phyloP scores from a whole-genome alignment of 2,888 invertebrate species.

The Boloria selene region DNA sequence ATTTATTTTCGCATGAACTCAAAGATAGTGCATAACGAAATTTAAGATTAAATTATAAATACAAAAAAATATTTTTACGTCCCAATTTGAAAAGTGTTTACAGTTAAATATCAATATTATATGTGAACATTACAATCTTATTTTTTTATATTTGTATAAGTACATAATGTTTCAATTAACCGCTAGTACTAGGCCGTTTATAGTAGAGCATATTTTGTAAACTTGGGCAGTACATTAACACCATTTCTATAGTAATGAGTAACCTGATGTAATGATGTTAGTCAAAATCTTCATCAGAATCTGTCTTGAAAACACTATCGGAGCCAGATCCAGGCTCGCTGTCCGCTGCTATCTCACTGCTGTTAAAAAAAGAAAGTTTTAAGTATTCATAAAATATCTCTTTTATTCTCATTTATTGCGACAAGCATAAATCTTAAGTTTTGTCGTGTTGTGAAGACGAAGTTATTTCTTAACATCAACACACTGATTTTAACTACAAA shows the following conservation, averaged over 20 bases:
- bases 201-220: conserved; percentile 16
- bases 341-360: conserved; percentile 70
- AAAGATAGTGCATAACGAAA: neutral
- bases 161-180: neutral
- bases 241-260: conserved; percentile 5
- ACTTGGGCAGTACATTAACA: conserved; percentile 25
- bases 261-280: conserved; percentile 47
- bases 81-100: too few relatives aligned
- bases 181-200: conserved; percentile 2
- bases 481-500: conserved; percentile 8
- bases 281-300: conserved; percentile 79
- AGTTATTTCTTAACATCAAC: conserved; percentile 3
- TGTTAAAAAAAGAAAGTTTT: conserved; percentile 12
- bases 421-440: neutral
- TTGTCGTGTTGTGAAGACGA: neutral
- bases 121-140: too few relatives aligned
- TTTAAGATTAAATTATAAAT: too few relatives aligned
- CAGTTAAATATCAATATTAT: too few relatives aligned
- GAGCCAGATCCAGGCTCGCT: conserved; percentile 76
- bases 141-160: too few relatives aligned
- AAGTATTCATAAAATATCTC: neutral
- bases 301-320: conserved; percentile 76
- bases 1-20: neutral
- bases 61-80: too few relatives aligned
- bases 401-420: neutral